Conservation (phyloP, 2,797 vertebrate species). For the Harpagifer antarcticus region DNA sequence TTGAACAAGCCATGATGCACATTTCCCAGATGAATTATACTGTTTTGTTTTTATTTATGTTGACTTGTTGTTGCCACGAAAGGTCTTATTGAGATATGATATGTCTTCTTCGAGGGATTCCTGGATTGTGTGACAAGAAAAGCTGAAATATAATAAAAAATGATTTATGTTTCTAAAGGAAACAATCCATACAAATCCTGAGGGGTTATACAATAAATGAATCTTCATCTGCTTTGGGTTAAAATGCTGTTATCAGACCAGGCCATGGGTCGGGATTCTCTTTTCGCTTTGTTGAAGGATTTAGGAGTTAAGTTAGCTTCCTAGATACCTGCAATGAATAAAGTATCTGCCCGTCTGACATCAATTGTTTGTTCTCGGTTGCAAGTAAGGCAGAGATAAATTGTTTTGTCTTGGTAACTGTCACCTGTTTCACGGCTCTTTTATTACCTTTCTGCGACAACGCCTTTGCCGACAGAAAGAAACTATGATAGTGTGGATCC, state of each 20-base stretch:
- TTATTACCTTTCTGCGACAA: slow-evolving; percentile 59
- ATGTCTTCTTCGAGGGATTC: too few relatives aligned
- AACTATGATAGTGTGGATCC: slow-evolving; percentile 58
- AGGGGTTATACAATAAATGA: slow-evolving; percentile 44
- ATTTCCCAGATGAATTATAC: too few relatives aligned
- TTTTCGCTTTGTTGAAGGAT: slow-evolving; percentile 62
- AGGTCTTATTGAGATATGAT: neutral
- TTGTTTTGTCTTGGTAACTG: slow-evolving; percentile 71
- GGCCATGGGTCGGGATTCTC: slow-evolving; percentile 47
- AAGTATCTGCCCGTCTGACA: slow-evolving; percentile 66
- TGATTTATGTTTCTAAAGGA: slow-evolving; percentile 25
- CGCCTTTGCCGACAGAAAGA: slow-evolving; percentile 46
- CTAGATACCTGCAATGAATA: slow-evolving; percentile 69
- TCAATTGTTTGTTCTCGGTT: slow-evolving; percentile 69
- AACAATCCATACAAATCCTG: slow-evolving; percentile 41
- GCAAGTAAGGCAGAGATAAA: slow-evolving; percentile 62
- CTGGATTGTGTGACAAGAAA: slow-evolving; percentile 24
- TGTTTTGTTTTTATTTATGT: too few relatives aligned
- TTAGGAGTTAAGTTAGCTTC: slow-evolving; percentile 61
- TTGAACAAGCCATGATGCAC: too few relatives aligned
- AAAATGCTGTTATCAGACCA: slow-evolving; percentile 55
- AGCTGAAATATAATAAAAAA: neutral
- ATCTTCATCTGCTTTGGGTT: slow-evolving; percentile 52
- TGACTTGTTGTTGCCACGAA: neutral
- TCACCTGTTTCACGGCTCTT: slow-evolving; percentile 52